Percentiles rank a stretch among this genome's conserved stretches.
phyloP scores from a whole-genome alignment of 2,888 invertebrate species.

The Biston betularia region DNA sequence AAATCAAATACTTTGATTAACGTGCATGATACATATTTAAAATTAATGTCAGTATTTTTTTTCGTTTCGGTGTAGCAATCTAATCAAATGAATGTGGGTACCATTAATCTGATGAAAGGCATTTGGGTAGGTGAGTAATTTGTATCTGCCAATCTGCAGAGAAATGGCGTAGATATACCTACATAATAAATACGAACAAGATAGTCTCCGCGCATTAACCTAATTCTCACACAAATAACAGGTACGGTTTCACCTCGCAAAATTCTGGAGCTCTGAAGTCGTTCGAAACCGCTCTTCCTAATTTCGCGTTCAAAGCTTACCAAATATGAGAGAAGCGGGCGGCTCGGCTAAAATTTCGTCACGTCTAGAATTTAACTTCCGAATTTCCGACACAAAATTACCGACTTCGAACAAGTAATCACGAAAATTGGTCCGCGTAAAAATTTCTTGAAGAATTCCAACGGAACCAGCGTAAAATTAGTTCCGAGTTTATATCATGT shows the following conservation, averaged over 20 bases:
- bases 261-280: slow-evolving; percentile 13
- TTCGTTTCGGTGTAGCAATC: not conserved
- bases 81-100: not conserved
- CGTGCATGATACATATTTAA: no score
- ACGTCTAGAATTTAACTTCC: slow-evolving; percentile 48
- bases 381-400: slow-evolving; percentile 52
- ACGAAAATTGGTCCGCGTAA: slow-evolving; percentile 42
- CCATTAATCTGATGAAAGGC: not conserved
- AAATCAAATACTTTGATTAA: no score
- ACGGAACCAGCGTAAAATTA: not conserved
- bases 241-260: slow-evolving; percentile 6
- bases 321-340: slow-evolving; percentile 53
- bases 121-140: not conserved
- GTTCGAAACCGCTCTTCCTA: slow-evolving; percentile 12
- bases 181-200: not conserved
- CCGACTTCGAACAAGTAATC: slow-evolving; percentile 40
- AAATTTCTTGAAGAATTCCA: slow-evolving; percentile 34
- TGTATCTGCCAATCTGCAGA: not conserved
- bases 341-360: slow-evolving; percentile 49
- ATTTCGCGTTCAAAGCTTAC: slow-evolving; percentile 33
- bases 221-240: slow-evolving; percentile 10
- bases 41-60: not conserved
- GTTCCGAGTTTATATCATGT: not conserved
- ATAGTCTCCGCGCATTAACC: slow-evolving; percentile 1
- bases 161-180: not conserved